phyloP scores from a whole-genome alignment of 1,140 invertebrate species.

The Drosophila pectinifera region DNA sequence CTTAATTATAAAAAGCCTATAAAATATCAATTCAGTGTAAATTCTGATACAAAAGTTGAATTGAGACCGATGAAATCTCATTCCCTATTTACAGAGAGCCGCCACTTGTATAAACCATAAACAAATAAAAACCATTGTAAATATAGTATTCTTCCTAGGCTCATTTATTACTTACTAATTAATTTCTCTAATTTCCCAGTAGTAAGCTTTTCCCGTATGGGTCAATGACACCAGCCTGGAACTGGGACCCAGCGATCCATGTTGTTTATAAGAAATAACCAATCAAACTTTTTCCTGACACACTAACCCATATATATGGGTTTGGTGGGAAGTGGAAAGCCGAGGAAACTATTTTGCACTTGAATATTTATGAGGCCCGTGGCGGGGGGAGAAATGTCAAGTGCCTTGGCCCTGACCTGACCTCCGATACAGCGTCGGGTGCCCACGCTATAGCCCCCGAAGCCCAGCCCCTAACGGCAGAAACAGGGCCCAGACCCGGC shows the following conservation, averaged over 20 bases:
- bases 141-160: background rate
- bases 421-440: slow-evolving; percentile 25
- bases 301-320: slow-evolving; percentile 39
- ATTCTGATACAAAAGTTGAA: background rate
- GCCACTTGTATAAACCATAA: background rate
- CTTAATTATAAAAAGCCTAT: too few species aligned
- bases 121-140: too few species aligned
- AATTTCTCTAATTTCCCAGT: background rate
- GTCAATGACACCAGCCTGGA: slow-evolving; percentile 30
- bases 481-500: slow-evolving; percentile 7
- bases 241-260: slow-evolving; percentile 4
- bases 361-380: slow-evolving; percentile 44
- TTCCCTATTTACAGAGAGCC: background rate
- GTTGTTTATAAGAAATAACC: slow-evolving; percentile 42
- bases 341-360: slow-evolving; percentile 31
- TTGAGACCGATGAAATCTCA: background rate
- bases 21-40: background rate
- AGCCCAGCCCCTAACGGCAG: slow-evolving; percentile 18
- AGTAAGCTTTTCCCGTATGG: background rate
- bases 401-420: slow-evolving; percentile 52
- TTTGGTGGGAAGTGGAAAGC: background rate
- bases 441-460: slow-evolving; percentile 24
- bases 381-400: slow-evolving; percentile 39
- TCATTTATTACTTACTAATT: background rate
- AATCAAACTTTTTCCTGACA: slow-evolving; percentile 33